phyloP scores from a whole-genome alignment of 1,140 invertebrate species.

The Caerostris darwini region DNA sequence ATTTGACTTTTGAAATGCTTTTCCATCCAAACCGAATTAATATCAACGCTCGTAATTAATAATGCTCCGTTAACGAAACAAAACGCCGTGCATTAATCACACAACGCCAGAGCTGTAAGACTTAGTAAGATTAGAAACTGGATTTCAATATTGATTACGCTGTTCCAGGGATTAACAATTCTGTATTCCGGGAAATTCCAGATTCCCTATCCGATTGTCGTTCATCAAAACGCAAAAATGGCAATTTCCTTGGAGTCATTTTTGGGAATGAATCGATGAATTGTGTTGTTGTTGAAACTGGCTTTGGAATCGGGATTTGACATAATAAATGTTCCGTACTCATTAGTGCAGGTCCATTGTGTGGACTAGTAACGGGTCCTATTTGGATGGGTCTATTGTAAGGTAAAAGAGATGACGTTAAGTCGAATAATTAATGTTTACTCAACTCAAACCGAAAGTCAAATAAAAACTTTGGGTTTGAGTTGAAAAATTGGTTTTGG shows the following conservation, averaged over 20 bases:
- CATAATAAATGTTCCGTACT: not conserved
- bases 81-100: constrained; percentile 37
- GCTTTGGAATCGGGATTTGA: not conserved
- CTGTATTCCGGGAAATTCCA: not conserved
- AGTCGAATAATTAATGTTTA: too few species aligned
- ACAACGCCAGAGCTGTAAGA: not conserved
- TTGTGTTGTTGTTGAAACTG: too few species aligned
- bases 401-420: not conserved
- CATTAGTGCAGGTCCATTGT: not conserved
- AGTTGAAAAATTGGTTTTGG: not conserved
- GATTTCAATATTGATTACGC: constrained; percentile 23
- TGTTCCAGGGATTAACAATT: not conserved
- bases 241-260: not conserved
- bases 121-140: constrained; percentile 11
- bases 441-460: too few species aligned
- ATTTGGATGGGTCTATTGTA: not conserved
- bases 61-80: not conserved
- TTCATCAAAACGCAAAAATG: constrained; percentile 52
- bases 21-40: not conserved
- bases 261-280: not conserved
- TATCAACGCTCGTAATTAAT: constrained; percentile 39
- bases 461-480: not conserved
- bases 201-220: constrained; percentile 33
- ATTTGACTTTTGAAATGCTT: constrained; percentile 42
- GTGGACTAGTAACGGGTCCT: not conserved